These are phyloP conservation scores for Caenorhabditis inopinata DNA, from an alignment of 1,140 invertebrate species.

Conservation along the genomic window DNA sequence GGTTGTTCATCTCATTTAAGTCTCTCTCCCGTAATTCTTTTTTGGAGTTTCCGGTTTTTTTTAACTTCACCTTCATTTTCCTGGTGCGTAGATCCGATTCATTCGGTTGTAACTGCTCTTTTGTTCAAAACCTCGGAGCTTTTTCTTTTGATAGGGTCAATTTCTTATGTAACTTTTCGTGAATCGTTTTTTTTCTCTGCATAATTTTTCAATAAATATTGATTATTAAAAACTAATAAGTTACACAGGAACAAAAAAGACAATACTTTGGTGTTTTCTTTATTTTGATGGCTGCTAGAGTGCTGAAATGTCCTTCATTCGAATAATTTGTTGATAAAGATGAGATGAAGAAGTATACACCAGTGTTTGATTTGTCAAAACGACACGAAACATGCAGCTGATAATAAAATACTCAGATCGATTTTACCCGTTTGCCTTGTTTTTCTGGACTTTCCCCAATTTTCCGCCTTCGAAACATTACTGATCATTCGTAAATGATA, in stretches of 20 bases:
- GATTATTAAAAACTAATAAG: background rate
- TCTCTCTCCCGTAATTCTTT: background rate
- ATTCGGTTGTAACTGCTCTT: background rate
- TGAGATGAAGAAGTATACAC: background rate
- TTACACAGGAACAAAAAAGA: no score
- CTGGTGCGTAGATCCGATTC: background rate
- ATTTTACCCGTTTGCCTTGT: background rate
- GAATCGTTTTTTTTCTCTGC: background rate
- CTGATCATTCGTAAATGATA: background rate
- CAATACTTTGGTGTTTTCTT: no score
- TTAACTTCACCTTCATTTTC: background rate
- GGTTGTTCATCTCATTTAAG: slow-evolving; percentile 23
- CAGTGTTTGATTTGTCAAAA: slow-evolving; percentile 26
- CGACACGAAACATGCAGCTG: background rate
- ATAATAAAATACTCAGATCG: slow-evolving; percentile 5
- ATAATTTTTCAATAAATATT: slow-evolving; percentile 5
- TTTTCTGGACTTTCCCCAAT: background rate
- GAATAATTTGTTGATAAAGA: background rate
- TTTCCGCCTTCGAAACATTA: background rate
- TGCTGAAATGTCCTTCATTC: background rate
- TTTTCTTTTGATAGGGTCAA: slow-evolving; percentile 29
- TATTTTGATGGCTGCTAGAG: background rate
- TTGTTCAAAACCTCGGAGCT: background rate
- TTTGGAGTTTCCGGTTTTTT: background rate
- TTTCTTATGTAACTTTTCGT: slow-evolving; percentile 10